Conservation (phyloP, 2,888 invertebrate genomes). For the Conus canariensis region DNA sequence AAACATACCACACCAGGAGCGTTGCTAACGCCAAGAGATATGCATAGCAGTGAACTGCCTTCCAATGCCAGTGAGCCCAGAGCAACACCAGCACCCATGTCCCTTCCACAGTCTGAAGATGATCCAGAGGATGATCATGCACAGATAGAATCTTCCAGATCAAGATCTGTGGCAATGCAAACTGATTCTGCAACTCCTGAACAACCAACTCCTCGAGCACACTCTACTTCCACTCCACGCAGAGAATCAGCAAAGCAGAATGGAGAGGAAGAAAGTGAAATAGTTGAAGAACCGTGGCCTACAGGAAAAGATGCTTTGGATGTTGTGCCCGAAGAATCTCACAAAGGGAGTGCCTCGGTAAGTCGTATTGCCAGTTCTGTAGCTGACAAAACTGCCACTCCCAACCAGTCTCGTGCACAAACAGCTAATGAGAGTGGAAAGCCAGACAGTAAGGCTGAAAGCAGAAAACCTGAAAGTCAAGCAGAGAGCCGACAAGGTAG, state of each 20-base stretch:
- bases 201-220: slow-evolving; percentile 19
- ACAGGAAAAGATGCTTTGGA: slow-evolving; percentile 26
- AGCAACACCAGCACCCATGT: slow-evolving; percentile 20
- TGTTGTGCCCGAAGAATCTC: slow-evolving; percentile 38
- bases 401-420: neutral
- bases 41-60: neutral
- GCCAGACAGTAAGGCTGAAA: slow-evolving; percentile 12
- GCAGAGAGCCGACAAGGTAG: slow-evolving; percentile 21
- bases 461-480: slow-evolving; percentile 4
- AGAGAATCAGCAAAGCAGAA: slow-evolving; percentile 41
- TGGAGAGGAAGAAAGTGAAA: slow-evolving; percentile 15
- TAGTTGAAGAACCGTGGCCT: slow-evolving; percentile 24
- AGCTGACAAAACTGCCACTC: neutral
- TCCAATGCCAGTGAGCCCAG: slow-evolving; percentile 1
- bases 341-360: slow-evolving; percentile 13
- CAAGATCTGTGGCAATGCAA: slow-evolving; percentile 39
- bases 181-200: slow-evolving; percentile 28
- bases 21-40: neutral
- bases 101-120: slow-evolving; percentile 5
- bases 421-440: slow-evolving; percentile 1
- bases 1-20: slow-evolving; percentile 9
- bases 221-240: slow-evolving; percentile 11
- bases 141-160: slow-evolving; percentile 16
- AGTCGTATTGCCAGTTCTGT: slow-evolving; percentile 19
- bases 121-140: slow-evolving; percentile 24